These are phyloP conservation scores for Phthorimaea operculella DNA, from an alignment of 1,140 invertebrate species.

Conservation along the genomic window DNA sequence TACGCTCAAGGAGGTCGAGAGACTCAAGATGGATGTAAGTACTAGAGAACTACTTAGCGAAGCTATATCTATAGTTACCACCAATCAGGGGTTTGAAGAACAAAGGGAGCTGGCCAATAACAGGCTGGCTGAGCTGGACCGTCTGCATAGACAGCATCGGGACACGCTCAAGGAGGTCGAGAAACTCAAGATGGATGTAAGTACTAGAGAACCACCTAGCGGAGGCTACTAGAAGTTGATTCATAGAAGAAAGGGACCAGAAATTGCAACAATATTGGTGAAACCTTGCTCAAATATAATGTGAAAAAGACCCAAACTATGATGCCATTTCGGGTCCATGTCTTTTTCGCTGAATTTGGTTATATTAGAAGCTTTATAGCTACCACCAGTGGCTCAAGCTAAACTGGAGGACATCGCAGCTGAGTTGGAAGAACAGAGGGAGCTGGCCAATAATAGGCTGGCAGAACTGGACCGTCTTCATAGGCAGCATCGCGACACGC, in stretches of 20 bases:
- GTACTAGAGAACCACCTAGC: constrained; percentile 88
- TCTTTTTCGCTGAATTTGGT: no score
- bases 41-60: no score
- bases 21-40: constrained; percentile 98
- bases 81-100: constrained; percentile 91
- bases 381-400: constrained; percentile 74
- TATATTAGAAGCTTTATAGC: no score
- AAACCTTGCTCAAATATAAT: no score
- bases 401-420: constrained; percentile 82
- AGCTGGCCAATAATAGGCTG: constrained; percentile 87
- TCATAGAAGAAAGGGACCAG: no score
- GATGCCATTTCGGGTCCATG: no score
- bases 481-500: constrained; percentile 88
- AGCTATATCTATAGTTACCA: no score
- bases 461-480: constrained; percentile 94
- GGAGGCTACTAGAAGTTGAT: constrained; percentile 89
- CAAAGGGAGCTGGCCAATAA: constrained; percentile 92
- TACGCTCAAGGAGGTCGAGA: constrained; percentile 93
- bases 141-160: constrained; percentile 90
- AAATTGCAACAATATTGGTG: no score
- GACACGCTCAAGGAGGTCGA: constrained; percentile 95
- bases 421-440: constrained; percentile 92
- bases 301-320: no score
- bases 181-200: constrained; percentile 97
- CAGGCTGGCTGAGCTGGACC: constrained; percentile 88